phyloP scores from a whole-genome alignment of 2,888 invertebrate species.

The Patella depressa region DNA sequence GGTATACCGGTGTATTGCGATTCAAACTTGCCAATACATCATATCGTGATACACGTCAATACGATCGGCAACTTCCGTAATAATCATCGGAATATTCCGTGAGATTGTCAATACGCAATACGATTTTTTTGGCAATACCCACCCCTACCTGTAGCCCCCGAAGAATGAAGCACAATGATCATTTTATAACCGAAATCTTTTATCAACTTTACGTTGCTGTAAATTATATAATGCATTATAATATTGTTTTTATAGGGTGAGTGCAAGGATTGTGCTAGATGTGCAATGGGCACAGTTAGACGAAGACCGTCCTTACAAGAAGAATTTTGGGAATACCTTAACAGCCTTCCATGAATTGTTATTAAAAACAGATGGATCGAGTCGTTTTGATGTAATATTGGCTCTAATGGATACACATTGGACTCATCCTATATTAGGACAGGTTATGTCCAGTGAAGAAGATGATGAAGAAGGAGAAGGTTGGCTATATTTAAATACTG shows the following conservation, averaged over 20 bases:
- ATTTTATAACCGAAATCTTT: not conserved
- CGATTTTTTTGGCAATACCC: too few species aligned
- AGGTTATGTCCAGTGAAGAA: constrained; percentile 63
- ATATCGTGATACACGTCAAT: too few species aligned
- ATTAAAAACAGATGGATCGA: constrained; percentile 44
- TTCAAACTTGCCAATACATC: too few species aligned
- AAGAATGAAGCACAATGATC: not conserved
- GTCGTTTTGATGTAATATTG: constrained; percentile 50
- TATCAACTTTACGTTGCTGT: too few species aligned
- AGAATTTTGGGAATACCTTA: constrained; percentile 53
- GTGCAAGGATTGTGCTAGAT: constrained; percentile 59
- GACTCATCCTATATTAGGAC: constrained; percentile 63
- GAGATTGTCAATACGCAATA: too few species aligned
- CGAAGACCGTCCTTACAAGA: constrained; percentile 50
- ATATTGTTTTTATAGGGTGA: constrained; percentile 45
- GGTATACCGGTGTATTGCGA: too few species aligned
- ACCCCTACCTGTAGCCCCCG: not conserved
- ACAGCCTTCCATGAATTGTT: constrained; percentile 52
- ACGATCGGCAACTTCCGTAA: too few species aligned
- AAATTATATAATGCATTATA: too few species aligned
- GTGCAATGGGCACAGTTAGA: constrained; percentile 62
- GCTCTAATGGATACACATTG: constrained; percentile 60
- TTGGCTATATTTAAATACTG: constrained; percentile 18
- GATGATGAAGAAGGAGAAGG: constrained; percentile 50
- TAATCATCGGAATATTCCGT: too few species aligned